phyloP scores from a whole-genome alignment of 2,113 vertebrate species.

The Chloropsis hardwickii region DNA sequence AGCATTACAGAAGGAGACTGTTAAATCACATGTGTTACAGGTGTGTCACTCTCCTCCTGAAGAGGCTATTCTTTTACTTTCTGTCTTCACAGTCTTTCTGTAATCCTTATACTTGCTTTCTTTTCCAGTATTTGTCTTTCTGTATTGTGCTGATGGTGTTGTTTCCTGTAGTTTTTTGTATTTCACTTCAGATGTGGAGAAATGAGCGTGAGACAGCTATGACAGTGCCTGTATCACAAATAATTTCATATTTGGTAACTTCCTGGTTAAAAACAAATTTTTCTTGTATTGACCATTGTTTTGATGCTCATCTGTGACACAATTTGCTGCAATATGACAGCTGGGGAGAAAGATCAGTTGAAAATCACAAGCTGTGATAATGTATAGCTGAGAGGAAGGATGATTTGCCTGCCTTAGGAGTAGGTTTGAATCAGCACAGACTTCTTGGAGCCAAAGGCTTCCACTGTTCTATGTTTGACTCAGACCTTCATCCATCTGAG shows the following conservation, averaged over 20 bases:
- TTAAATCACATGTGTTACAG: background rate
- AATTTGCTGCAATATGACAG: background rate
- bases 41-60: background rate
- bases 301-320: background rate
- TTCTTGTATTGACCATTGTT: background rate
- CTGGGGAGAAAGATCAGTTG: background rate
- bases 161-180: background rate
- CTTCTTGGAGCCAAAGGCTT: constrained; percentile 21
- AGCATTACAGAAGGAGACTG: background rate
- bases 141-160: background rate
- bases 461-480: background rate
- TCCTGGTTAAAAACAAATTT: background rate
- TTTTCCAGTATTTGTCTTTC: background rate
- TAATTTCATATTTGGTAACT: background rate
- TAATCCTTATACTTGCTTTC: background rate
- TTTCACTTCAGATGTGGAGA: background rate
- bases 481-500: background rate
- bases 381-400: background rate
- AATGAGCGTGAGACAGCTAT: background rate
- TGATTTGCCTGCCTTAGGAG: background rate
- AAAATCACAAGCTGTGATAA: background rate
- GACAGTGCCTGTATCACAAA: background rate
- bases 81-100: background rate
- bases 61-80: background rate
- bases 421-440: constrained; percentile 7